Percentiles rank a stretch among this genome's conserved stretches.
These are phyloP conservation scores for Eupithecia subfuscata DNA, from an alignment of 2,888 invertebrate genomes.

Conservation along the genomic window DNA sequence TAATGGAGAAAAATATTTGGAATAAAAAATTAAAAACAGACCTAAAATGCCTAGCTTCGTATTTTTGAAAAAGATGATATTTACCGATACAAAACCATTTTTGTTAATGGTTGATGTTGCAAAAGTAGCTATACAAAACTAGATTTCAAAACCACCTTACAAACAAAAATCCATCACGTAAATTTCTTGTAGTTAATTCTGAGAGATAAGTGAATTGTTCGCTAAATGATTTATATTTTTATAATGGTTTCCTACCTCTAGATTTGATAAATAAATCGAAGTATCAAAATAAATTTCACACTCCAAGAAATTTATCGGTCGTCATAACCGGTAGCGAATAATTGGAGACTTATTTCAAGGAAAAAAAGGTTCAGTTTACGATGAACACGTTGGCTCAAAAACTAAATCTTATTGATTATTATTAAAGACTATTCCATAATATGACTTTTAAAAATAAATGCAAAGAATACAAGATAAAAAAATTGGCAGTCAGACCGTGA, in stretches of 20 bases:
- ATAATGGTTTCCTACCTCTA: conserved; percentile 13
- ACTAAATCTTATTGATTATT: conserved; percentile 19
- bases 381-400: not conserved
- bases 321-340: conserved; percentile 1
- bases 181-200: not conserved
- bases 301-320: conserved; percentile 75
- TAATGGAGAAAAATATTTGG: conserved; percentile 42
- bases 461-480: conserved; percentile 30
- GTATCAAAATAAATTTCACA: conserved; percentile 67
- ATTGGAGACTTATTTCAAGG: not conserved
- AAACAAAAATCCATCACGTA: not conserved
- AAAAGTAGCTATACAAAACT: conserved; percentile 6
- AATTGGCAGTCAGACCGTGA: conserved; percentile 18
- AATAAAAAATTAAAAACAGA: conserved; percentile 17
- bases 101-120: not conserved
- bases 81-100: not conserved
- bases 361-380: conserved; percentile 12
- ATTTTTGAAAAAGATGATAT: not conserved
- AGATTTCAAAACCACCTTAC: not conserved
- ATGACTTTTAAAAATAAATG: conserved; percentile 46
- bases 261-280: conserved; percentile 73
- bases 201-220: not conserved
- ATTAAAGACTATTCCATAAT: conserved; percentile 27
- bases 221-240: conserved; percentile 5
- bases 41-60: not conserved